Evolutionary conservation across 2,888 invertebrate species (phyloP).

Genomic region (Dryococelus australis): DNA sequence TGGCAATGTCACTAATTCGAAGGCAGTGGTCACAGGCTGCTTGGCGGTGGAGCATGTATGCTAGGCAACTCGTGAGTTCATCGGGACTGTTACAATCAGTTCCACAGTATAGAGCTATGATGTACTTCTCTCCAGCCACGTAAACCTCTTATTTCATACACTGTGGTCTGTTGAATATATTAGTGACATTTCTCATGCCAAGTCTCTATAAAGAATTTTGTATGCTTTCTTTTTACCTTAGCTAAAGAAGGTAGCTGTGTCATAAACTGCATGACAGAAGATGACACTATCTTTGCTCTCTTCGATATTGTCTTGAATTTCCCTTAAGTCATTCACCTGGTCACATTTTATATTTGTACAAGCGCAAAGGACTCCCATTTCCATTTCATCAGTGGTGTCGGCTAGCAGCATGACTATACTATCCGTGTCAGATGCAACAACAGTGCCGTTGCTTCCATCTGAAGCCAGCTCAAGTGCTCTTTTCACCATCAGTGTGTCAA

Average conservation of each 20-base stretch:
- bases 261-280: not conserved
- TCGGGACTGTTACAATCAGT: no score
- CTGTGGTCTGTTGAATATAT: no score
- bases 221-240: not conserved
- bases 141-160: not conserved
- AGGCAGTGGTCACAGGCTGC: not conserved
- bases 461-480: no score
- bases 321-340: not conserved
- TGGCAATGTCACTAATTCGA: constrained; percentile 1
- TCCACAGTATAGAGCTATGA: no score
- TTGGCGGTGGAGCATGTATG: not conserved
- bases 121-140: not conserved
- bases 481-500: no score
- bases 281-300: not conserved
- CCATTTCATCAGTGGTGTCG: not conserved
- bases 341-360: not conserved
- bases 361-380: no score
- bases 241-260: not conserved
- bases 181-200: no score
- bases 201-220: no score
- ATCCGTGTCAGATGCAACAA: not conserved
- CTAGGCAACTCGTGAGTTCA: not conserved
- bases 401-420: not conserved
- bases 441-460: no score
- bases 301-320: not conserved